Evolutionary conservation across 2,888 invertebrate species (phyloP), one percentile per base, ranked within the genome.

Genomic region (Polymixis flavicincta): DNA sequence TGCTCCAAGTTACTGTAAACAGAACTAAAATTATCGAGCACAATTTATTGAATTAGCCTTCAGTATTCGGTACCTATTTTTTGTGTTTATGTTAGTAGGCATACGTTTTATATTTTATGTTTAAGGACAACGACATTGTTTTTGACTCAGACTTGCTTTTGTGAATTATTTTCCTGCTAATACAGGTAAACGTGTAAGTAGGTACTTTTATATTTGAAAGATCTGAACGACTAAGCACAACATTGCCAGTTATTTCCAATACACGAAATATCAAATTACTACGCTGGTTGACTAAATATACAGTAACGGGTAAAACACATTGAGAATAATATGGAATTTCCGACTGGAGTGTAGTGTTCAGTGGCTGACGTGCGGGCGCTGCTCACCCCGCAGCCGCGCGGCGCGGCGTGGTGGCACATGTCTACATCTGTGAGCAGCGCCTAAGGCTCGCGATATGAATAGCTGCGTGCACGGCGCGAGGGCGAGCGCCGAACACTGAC

Each of bases 401-500:
- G 69, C 37, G 48, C 45, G 68, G 48, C 22, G 54, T 17, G 65
- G 11, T 32, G 28, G n/a, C 13, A 19, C 66, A 13, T 11, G n/a
- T 11, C n/a, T 22, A 32, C 66, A 50, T 19, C 59, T 45, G 64
- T 37, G 78, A 64, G 57, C 57, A 76, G 48, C 52, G 70, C 78
- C 67, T 76, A 45, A 76, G 77, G 74, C 80, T 87, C 79, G 67
- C 81, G 84, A 84, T 77, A 84, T 82, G 88, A 88, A 87, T 88
- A 86, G 86, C 74, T 42, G 84, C 63, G 71, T 74, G 78, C 78
- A 48, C 77, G 78, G 71, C 45, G 78, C 71, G 77, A 80, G 73
- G 71, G 78, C 76, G 74, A 69, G 69, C 60, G 75, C 66, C 64
- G 79, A 71, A 57, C 74, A 22, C 61, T 77, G 73, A 71, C 86